A percentile compares a stretch with the other conserved stretches of the same genome.
phyloP scores from a whole-genome alignment of 2,797 vertebrate genomes.

The Glossophaga mutica region DNA sequence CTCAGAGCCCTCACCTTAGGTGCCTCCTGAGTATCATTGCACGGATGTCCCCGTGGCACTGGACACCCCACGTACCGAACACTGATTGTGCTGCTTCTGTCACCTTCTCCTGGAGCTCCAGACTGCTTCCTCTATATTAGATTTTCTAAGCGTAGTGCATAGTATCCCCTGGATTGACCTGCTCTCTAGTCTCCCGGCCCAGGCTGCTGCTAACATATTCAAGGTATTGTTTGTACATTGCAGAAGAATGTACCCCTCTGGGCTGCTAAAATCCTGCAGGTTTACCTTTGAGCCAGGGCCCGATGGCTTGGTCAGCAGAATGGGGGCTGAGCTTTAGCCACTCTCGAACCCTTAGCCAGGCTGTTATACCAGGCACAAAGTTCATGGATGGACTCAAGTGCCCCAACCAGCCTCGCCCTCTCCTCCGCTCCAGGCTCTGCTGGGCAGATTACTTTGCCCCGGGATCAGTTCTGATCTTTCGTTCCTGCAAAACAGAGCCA shows the following conservation, averaged over 20 bases:
- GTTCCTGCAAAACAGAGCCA: background rate
- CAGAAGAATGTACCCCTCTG: background rate
- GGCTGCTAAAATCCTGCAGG: background rate
- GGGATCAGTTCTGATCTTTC: background rate
- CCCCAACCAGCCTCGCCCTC: background rate
- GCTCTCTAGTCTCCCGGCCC: background rate
- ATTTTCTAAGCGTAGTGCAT: background rate
- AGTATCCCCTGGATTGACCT: background rate
- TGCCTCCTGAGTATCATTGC: background rate
- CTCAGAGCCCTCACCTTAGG: background rate
- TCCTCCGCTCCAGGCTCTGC: background rate
- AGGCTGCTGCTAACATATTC: background rate
- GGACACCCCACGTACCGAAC: background rate
- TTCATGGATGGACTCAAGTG: background rate
- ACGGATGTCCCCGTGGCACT: background rate
- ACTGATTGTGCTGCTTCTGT: background rate
- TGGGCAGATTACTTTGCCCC: background rate
- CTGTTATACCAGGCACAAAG: background rate
- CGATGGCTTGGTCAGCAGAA: background rate
- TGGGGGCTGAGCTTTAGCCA: background rate
- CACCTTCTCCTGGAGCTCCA: background rate
- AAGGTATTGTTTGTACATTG: background rate
- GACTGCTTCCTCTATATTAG: background rate
- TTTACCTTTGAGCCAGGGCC: background rate
- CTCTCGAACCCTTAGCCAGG: background rate